These are phyloP conservation scores for Scaptomyza flava DNA, from an alignment of 2,888 invertebrate species.

Conservation along the genomic window DNA sequence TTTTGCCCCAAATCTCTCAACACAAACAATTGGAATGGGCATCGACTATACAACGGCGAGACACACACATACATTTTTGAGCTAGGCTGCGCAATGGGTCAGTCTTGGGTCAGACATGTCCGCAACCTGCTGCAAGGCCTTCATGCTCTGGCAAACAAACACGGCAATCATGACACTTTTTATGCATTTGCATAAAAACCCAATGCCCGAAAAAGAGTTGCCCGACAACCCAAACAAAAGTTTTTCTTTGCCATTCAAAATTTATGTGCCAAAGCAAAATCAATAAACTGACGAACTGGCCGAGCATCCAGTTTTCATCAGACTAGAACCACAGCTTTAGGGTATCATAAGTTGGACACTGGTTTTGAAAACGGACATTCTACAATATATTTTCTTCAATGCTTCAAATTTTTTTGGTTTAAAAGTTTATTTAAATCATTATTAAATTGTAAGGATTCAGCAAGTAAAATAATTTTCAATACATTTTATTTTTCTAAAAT, in stretches of 20 bases:
- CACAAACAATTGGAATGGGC: constrained; percentile 48
- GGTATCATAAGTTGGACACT: constrained; percentile 25
- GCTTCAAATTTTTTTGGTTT: constrained; percentile 13
- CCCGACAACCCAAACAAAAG: constrained; percentile 51
- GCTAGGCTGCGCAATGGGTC: constrained; percentile 44
- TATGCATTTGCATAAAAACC: constrained; percentile 73
- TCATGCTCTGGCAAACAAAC: constrained; percentile 59
- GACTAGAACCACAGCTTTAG: constrained; percentile 39
- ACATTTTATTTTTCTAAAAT: too few species aligned
- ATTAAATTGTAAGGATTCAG: not conserved
- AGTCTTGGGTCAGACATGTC: constrained; percentile 54
- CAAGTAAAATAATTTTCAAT: too few species aligned
- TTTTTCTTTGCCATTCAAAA: constrained; percentile 53
- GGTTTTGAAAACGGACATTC: constrained; percentile 1
- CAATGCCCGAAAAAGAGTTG: constrained; percentile 22
- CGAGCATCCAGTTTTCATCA: constrained; percentile 43
- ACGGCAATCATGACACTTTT: constrained; percentile 78
- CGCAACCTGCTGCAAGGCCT: constrained; percentile 32
- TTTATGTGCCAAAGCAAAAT: constrained; percentile 76
- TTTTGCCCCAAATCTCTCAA: constrained; percentile 46
- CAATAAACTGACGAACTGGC: constrained; percentile 69
- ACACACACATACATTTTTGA: constrained; percentile 36
- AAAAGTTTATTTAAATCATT: not conserved
- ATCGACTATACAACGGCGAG: not conserved
- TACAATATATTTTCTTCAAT: not conserved